phyloP scores from a whole-genome alignment of 2,888 invertebrate genomes.

The Brachyptera putata region DNA sequence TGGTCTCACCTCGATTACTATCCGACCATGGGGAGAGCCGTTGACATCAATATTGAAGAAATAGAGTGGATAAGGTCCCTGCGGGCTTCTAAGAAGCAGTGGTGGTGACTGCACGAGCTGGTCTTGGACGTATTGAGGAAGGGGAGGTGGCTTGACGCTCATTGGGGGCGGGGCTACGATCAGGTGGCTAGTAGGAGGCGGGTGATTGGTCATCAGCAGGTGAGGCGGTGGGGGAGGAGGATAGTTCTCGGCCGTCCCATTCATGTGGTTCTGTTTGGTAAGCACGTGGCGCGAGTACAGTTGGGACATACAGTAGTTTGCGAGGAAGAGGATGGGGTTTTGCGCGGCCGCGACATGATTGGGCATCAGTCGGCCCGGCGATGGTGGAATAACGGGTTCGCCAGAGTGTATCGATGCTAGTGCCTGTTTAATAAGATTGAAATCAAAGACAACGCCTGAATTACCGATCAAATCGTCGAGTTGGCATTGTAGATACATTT shows the following conservation, averaged over 20 bases:
- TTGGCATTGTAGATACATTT: conserved; percentile 67
- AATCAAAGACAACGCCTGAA: conserved; percentile 63
- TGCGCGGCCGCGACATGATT: conserved; percentile 40
- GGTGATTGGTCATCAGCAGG: conserved; percentile 43
- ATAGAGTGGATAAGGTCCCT: conserved; percentile 63
- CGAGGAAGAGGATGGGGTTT: conserved; percentile 66
- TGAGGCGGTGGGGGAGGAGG: conserved; percentile 40
- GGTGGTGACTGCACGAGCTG: conserved; percentile 47
- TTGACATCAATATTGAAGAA: conserved; percentile 74
- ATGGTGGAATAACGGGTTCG: conserved; percentile 47
- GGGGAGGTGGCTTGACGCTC: conserved; percentile 27
- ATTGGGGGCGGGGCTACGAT: conserved; percentile 22
- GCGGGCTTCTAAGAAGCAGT: conserved; percentile 49
- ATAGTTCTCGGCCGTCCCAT: conserved; percentile 48
- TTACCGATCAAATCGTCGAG: conserved; percentile 65
- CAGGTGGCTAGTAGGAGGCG: conserved; percentile 27
- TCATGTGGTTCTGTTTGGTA: conserved; percentile 52
- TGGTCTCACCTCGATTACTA: conserved; percentile 71
- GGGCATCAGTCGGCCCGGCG: conserved; percentile 33
- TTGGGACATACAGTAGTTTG: conserved; percentile 73
- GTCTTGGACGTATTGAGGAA: conserved; percentile 27
- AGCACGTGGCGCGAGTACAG: conserved; percentile 62
- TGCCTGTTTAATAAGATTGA: conserved; percentile 62
- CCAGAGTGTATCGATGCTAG: conserved; percentile 58
- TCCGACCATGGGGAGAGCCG: conserved; percentile 63